phyloP scores from a whole-genome alignment of 1,140 invertebrate species.

The Drosophila suzukii region DNA sequence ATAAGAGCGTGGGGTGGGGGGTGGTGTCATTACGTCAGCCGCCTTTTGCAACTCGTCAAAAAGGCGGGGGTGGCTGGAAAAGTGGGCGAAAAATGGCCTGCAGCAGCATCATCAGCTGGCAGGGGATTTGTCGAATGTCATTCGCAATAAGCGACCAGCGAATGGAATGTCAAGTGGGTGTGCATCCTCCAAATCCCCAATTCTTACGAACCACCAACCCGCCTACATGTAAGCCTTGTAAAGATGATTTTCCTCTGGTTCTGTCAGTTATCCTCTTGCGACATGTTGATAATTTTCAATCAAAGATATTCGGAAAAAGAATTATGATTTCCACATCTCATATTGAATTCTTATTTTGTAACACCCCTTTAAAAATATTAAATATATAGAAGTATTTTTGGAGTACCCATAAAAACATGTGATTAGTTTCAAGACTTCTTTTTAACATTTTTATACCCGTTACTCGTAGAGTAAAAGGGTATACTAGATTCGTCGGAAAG shows the following conservation, averaged over 20 bases:
- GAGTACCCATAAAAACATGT: too few species aligned
- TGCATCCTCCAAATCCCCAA: background rate
- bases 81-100: slow-evolving; percentile 13
- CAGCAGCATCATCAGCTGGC: slow-evolving; percentile 37
- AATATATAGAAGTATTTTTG: too few species aligned
- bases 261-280: background rate
- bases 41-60: slow-evolving; percentile 21
- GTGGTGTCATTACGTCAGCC: slow-evolving; percentile 38
- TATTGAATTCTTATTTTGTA: too few species aligned
- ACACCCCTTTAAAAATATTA: too few species aligned
- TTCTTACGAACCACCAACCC: background rate
- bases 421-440: too few species aligned
- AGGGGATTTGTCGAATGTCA: slow-evolving; percentile 65
- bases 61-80: background rate
- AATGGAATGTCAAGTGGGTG: slow-evolving; percentile 28
- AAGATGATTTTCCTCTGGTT: background rate
- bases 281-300: too few species aligned
- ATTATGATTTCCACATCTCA: too few species aligned
- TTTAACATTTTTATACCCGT: too few species aligned
- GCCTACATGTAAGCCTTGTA: background rate
- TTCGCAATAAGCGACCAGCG: slow-evolving; percentile 50
- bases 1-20: background rate
- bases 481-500: too few species aligned
- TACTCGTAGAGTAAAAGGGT: too few species aligned
- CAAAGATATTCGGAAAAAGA: too few species aligned